phyloP scores from a whole-genome alignment of 2,797 vertebrate genomes.

The Hephaestus fuliginosus region DNA sequence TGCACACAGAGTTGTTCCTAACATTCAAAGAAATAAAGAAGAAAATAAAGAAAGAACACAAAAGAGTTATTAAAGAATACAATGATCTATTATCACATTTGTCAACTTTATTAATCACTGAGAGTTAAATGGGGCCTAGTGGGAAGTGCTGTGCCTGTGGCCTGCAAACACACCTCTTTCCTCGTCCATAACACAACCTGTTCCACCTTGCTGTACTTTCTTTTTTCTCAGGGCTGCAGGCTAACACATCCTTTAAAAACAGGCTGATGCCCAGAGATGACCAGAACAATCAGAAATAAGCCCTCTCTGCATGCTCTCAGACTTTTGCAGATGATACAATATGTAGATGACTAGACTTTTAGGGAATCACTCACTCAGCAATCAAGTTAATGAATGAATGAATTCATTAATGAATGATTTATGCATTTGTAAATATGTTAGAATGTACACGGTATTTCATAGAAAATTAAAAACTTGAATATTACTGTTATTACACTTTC shows the following conservation, averaged over 20 bases:
- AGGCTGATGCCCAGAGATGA: neutral
- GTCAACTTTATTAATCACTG: neutral
- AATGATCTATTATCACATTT: slow-evolving; percentile 1
- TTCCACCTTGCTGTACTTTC: slow-evolving; percentile 12
- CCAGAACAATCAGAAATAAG: neutral
- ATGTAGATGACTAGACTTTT: neutral
- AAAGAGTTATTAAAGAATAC: neutral
- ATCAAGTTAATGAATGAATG: neutral
- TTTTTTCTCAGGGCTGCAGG: neutral
- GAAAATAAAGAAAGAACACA: neutral
- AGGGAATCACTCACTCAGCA: neutral
- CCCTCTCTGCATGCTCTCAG: neutral
- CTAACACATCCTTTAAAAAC: slow-evolving; percentile 5
- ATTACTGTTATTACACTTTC: neutral
- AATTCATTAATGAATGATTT: no score
- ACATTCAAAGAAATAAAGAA: neutral
- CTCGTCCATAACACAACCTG: neutral
- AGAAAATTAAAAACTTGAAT: neutral
- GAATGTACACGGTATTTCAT: no score
- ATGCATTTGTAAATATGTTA: neutral
- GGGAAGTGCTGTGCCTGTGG: neutral
- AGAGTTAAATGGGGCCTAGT: neutral
- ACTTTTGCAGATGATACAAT: no score
- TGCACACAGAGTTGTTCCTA: neutral
- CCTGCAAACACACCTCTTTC: neutral